Conservation (phyloP, 2,113 vertebrate species). For the Columba livia region DNA sequence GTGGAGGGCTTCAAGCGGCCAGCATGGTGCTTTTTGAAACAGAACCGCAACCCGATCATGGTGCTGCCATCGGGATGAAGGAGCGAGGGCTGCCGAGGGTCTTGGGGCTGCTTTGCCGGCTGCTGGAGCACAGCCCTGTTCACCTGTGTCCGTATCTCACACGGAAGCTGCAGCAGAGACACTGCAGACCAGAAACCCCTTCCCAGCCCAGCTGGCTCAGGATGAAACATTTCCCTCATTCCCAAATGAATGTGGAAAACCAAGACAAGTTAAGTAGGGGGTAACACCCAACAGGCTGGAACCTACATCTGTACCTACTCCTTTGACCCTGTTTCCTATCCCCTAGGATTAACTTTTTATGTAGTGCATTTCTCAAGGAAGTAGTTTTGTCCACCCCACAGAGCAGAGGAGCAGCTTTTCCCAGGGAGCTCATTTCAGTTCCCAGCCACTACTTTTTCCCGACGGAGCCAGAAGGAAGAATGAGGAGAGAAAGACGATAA, state of each 20-base stretch:
- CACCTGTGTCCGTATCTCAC: accelerated
- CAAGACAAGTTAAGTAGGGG: neutral
- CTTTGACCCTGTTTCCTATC: neutral
- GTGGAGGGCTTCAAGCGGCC: neutral
- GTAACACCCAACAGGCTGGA: neutral
- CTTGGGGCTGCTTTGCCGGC: neutral
- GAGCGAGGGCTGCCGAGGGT: neutral
- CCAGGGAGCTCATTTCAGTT: neutral
- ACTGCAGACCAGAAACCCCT: neutral
- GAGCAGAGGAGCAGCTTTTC: neutral
- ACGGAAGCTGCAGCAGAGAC: neutral
- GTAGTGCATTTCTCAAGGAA: neutral
- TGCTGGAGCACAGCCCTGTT: neutral
- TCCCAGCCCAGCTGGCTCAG: neutral
- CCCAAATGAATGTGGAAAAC: neutral
- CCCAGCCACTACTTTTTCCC: neutral
- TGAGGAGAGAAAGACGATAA: slow-evolving; percentile 1
- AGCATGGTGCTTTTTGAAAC: neutral
- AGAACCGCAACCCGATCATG: neutral
- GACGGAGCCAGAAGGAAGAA: neutral
- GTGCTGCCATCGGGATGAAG: neutral
- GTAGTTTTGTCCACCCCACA: neutral
- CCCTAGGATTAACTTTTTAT: neutral
- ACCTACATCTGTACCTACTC: neutral
- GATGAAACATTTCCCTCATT: neutral